These are phyloP conservation scores for Meta bourneti DNA, from an alignment of 2,888 invertebrate species.

Conservation along the genomic window DNA sequence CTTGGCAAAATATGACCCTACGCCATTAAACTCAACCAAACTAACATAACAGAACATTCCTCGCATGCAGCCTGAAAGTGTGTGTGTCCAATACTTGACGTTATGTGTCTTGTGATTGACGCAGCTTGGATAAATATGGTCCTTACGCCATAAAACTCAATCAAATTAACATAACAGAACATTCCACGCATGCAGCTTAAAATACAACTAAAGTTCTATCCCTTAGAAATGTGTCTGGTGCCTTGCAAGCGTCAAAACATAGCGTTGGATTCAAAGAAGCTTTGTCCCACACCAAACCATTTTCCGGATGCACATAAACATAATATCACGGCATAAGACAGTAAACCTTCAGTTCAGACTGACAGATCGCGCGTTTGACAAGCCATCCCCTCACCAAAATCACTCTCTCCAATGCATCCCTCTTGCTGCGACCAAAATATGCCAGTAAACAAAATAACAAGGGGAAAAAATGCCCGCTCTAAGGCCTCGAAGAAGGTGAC, in stretches of 20 bases:
- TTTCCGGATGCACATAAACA: constrained; percentile 28
- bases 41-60: too few relatives aligned
- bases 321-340: constrained; percentile 41
- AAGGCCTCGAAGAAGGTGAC: constrained; percentile 12
- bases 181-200: too few relatives aligned
- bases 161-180: too few relatives aligned
- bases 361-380: constrained; percentile 64
- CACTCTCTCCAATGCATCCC: constrained; percentile 15
- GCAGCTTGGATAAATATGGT: too few relatives aligned
- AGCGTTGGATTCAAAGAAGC: background rate
- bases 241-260: background rate
- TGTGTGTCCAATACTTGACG: too few relatives aligned
- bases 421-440: background rate
- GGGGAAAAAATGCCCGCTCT: background rate
- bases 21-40: too few relatives aligned
- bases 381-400: constrained; percentile 56
- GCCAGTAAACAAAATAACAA: constrained; percentile 1
- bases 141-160: too few relatives aligned
- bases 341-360: constrained; percentile 46
- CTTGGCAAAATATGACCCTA: too few relatives aligned
- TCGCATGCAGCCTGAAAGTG: too few relatives aligned
- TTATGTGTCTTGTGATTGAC: too few relatives aligned
- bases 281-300: constrained; percentile 1
- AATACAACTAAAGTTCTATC: too few relatives aligned
- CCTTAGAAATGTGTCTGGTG: background rate